Base-by-base conservation (phyloP, 2,797 vertebrate genomes). In the Huso huso region DNA sequence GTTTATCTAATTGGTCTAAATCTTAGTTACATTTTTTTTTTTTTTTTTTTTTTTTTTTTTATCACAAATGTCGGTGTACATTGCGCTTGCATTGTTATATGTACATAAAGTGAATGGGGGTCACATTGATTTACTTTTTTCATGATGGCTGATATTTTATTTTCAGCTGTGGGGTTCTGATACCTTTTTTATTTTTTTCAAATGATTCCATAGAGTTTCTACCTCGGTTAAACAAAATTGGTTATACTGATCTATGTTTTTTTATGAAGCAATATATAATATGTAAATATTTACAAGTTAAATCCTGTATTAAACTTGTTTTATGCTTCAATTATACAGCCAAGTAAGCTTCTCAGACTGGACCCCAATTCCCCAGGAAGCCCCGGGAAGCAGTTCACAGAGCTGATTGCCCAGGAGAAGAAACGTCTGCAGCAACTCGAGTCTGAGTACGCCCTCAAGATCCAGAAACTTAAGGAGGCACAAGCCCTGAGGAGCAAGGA, bases 361-460 rank as follows among this genome's bases (percentile, higher is more conserved):
- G 94, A 93, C 6, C 73, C 58, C 6, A 81, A 83, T 3, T 79
- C 83, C 23, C 71, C 81, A 7, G 82, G 79, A 64, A 86, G 84
- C 70, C 87, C 92, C 0, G 93, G 92, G 75, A 89, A 85, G 1
- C 92, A 94, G 83, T 94, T 93, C 50, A 89, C 92, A 0, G 93
- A 96, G 76, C 82, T 96, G 68, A 96, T 96, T 12, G 93, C 92
- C 49, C 90, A 94, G 67, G 90, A 91, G 84, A 98, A 98, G 79
- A 90, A 90, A 77, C 84, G 92, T 0, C 84, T 99, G 69, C 96
- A 99, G 81, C 93, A 94, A 75, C 85, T 99, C 4, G 93, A 98
- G 75, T 91, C 93, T 0, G 95, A 98, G 70, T 99, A 99, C 72
- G 96, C 96, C 48, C 78, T 94, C 2, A 98, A 98, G 84, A 98